Conservation (phyloP, 2,113 vertebrate genomes). For the Chaenocephalus aceratus region DNA sequence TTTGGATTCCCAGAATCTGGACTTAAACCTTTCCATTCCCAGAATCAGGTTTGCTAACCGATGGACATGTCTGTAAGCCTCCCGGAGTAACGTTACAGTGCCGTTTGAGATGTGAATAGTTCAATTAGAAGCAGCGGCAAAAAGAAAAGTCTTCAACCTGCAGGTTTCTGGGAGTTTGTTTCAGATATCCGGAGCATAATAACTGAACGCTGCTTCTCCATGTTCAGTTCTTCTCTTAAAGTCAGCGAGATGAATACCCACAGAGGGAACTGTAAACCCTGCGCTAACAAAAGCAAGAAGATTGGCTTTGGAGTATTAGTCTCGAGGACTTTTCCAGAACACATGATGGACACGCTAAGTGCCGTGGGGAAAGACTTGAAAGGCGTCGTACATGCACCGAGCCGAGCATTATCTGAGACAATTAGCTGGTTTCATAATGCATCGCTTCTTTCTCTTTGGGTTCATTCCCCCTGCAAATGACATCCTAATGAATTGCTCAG, state of each 20-base stretch:
- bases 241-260: slow-evolving; percentile 9
- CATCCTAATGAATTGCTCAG: slow-evolving; percentile 64
- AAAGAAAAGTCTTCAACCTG: no score
- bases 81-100: no score
- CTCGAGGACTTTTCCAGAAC: slow-evolving; percentile 18
- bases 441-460: slow-evolving; percentile 51
- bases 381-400: neutral
- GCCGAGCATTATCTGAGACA: slow-evolving; percentile 38
- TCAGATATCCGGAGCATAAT: no score
- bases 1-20: no score
- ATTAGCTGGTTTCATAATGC: slow-evolving; percentile 52
- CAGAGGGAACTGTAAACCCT: neutral
- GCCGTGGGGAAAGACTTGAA: slow-evolving; percentile 37
- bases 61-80: no score
- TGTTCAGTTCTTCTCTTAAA: neutral
- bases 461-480: slow-evolving; percentile 61
- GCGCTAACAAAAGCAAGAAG: neutral
- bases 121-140: no score
- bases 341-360: slow-evolving; percentile 36
- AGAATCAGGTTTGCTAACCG: no score
- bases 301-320: neutral
- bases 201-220: no score
- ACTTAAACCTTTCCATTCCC: no score
- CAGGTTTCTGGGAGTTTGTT: no score
- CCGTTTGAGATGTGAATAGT: no score